Evolutionary conservation across 1,140 invertebrate species (phyloP), one percentile per base, ranked within the genome.

Genomic region (Drosophila carrolli): DNA sequence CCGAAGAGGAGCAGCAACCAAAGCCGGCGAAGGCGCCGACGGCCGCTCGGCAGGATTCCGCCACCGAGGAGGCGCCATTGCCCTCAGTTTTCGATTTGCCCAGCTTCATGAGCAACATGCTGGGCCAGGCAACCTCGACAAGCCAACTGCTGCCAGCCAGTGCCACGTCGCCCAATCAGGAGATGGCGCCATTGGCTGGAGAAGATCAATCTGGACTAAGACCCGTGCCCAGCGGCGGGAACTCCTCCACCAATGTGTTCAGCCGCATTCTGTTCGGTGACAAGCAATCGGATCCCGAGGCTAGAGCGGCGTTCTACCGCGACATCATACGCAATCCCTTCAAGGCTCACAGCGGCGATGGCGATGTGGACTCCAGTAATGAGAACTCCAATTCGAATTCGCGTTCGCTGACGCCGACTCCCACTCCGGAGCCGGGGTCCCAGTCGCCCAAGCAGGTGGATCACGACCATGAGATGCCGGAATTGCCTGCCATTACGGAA

Each of bases 281-380:
- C 29, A 70, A 55, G 43, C 75, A 67, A 29, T 14, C 75, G 1
- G 53, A 79, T 50, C 48, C 75, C 2, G 78, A 78, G 43, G 50
- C 75, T 5, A 67, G 78, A 0, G 48, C 74, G 3, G 54, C 72
- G 5, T 88, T 83, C 61, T 89, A 81, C 40, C 66, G 72, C 19
- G 79, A 88, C 54, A 83, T 80, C 19, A 88, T 88, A 53, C 72
- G 79, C 13, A 81, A 89, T 79, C 81, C 85, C 5, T 83, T 88
- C 51, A 88, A 78, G 61, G 41, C 73, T 19, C 77, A 83, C 41
- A 66, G 47, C 41, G 67, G 57, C 44, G 83, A 88, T 13, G 62
- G 71, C 2, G 68, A 67, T 6, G 48, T 35, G 29, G 68, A 48
- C 50, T 66, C 48, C 14, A 44, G 40, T 54, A 75, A 53, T 43